phyloP scores from a whole-genome alignment of 2,888 invertebrate species.

The Horisme vitalbata region DNA sequence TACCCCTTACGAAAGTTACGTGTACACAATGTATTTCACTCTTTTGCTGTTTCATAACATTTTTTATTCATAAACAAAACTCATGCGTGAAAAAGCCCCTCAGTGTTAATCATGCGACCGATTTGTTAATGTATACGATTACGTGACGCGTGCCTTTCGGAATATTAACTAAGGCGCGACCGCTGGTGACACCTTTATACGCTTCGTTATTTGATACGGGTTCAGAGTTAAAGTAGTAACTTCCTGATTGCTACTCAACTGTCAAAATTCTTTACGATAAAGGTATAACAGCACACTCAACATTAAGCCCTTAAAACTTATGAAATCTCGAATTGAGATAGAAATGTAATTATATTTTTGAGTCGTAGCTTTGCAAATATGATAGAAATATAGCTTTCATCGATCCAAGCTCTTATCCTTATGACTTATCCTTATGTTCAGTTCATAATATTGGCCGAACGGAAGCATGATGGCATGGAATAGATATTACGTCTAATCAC shows the following conservation, averaged over 20 bases:
- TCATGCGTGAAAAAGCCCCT: constrained; percentile 35
- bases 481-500: constrained; percentile 31
- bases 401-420: too few relatives aligned
- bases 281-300: constrained; percentile 1
- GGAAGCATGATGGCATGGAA: constrained; percentile 6
- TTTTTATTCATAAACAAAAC: constrained; percentile 37
- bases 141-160: constrained; percentile 22
- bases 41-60: constrained; percentile 49
- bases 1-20: constrained; percentile 58
- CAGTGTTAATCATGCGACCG: constrained; percentile 35
- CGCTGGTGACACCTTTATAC: constrained; percentile 28
- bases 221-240: constrained; percentile 32
- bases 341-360: too few relatives aligned
- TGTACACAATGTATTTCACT: constrained; percentile 55
- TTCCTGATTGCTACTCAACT: constrained; percentile 24
- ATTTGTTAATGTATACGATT: constrained; percentile 32
- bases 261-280: constrained; percentile 3
- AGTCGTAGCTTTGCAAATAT: too few relatives aligned
- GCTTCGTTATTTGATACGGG: constrained; percentile 31
- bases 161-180: constrained; percentile 26
- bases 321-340: background rate
- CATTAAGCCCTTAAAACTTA: too few relatives aligned
- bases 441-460: background rate
- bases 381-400: too few relatives aligned
- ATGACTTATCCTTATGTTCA: background rate